Evolutionary conservation across 2,888 invertebrate species (phyloP).

Genomic region (Scrobipalpa costella): DNA sequence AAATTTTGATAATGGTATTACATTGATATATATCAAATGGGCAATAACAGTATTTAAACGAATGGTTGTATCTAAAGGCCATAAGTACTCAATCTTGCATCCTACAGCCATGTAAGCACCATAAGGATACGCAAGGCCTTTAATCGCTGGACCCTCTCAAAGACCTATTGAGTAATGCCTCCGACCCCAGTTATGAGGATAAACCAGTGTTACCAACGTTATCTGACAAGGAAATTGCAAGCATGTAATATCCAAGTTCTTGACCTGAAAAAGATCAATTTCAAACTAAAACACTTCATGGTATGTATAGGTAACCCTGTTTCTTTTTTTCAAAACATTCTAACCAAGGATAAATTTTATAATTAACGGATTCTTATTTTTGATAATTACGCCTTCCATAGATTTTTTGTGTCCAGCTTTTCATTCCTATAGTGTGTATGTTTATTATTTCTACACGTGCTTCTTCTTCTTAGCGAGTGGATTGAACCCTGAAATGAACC

Average conservation of each 20-base stretch:
- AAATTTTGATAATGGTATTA: too few relatives aligned
- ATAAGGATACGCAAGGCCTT: constrained; percentile 19
- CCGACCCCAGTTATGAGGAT: constrained; percentile 76
- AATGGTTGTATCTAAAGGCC: neutral
- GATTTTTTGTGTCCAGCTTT: too few relatives aligned
- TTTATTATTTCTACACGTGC: too few relatives aligned
- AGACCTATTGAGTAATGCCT: constrained; percentile 62
- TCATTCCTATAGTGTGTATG: too few relatives aligned
- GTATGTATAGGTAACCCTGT: neutral
- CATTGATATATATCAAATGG: neutral
- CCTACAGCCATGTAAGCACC: constrained; percentile 11
- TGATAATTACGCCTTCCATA: too few relatives aligned
- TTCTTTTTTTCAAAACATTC: too few relatives aligned
- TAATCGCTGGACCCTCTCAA: constrained; percentile 19
- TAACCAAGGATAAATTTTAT: too few relatives aligned
- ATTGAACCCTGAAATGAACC: too few relatives aligned
- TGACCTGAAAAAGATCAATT: too few relatives aligned
- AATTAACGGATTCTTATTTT: too few relatives aligned
- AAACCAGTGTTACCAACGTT: neutral
- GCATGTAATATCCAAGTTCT: too few relatives aligned
- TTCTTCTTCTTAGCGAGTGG: too few relatives aligned
- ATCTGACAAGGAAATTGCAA: neutral
- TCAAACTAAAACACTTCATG: neutral
- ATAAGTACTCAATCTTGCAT: constrained; percentile 7
- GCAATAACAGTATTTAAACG: neutral